Evolutionary conservation across 2,113 vertebrate genomes (phyloP), one percentile per base, ranked within the genome.

Genomic region (Scopus umbretta): DNA sequence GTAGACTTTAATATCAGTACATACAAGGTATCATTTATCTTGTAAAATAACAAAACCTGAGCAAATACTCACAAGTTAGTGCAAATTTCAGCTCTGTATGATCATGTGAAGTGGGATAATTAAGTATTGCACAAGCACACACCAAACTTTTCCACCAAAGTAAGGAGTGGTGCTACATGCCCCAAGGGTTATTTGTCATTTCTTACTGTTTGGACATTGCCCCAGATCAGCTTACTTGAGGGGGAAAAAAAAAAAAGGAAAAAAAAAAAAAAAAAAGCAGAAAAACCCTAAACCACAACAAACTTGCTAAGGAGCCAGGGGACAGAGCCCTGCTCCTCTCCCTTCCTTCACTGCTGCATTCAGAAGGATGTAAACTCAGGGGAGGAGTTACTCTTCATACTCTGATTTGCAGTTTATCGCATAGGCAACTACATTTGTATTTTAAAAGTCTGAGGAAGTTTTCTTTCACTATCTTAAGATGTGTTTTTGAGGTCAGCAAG

Each of bases 401-500:
- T 53, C 91, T 34, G 67, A 94, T 93, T 93, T 95, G 74, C 91
- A 90, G 88, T 92, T 94, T 86, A 86, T 59, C 75, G 71, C 67
- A 80, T 4, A 50, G 66, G 45, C 53, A 87, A 65, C n/a, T 36
- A 27, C 38, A 70, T 79, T 84, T 78, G 47, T 88, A 38, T 93
- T 95, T 90, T 53, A 55, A 15, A 94, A 87, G 71, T 83, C 81
- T 94, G 59, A 94, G 85, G 73, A 91, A 86, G 87, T 59, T 66
- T 80, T 47, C 88, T 91, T 91, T 91, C 52, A 62, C 81, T 63
- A 80, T 91, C 73, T 82, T 94, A 88, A 93, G 86, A 88, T 80
- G 52, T 70, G 86, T 83, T 90, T 95, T 94, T 97, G 94, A 94
- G 81, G 86, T 91, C 93, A 90, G 79, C 81, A 91, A 70, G 92